A percentile compares a stretch with the other conserved stretches of the same genome.
phyloP scores from a whole-genome alignment of 2,888 invertebrate species.

The Nymphalis urticae region DNA sequence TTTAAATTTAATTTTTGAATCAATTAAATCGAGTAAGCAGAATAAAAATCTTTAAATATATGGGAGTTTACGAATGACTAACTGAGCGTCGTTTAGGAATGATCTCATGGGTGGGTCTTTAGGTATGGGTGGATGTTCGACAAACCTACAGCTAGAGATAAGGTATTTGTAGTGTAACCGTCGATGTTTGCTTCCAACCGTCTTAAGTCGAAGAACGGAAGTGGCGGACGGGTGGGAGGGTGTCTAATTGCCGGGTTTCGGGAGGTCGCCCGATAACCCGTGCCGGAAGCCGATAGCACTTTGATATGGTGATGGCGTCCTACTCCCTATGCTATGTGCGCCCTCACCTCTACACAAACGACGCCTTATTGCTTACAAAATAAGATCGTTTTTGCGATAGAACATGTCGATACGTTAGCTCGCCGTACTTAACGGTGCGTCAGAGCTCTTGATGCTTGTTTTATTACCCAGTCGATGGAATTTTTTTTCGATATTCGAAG shows the following conservation, averaged over 20 bases:
- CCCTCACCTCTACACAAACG: constrained; percentile 38
- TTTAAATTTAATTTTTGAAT: no score
- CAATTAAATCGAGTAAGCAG: no score
- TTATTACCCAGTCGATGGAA: constrained; percentile 33
- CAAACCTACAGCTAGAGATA: constrained; percentile 25
- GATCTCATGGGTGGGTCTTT: not conserved
- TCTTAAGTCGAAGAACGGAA: constrained; percentile 50
- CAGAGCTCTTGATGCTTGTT: constrained; percentile 29
- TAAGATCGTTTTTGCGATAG: constrained; percentile 22
- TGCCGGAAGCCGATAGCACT: constrained; percentile 78
- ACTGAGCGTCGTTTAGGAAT: not conserved
- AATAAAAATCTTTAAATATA: no score
- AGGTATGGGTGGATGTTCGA: constrained; percentile 1
- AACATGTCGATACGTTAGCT: not conserved
- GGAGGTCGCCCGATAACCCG: constrained; percentile 78
- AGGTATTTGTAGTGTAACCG: constrained; percentile 40
- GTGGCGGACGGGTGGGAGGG: constrained; percentile 53
- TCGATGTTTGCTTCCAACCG: constrained; percentile 44
- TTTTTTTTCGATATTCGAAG: constrained; percentile 27
- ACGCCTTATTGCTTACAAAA: constrained; percentile 15
- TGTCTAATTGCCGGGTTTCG: constrained; percentile 74
- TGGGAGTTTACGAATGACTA: no score
- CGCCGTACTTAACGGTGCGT: constrained; percentile 28
- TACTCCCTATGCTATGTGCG: constrained; percentile 52
- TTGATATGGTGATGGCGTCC: constrained; percentile 73